A percentile compares a stretch with the other conserved stretches of the same genome.
Evolutionary conservation across 1,140 invertebrate species (phyloP).

Genomic region (Psilanteris sp.): DNA sequence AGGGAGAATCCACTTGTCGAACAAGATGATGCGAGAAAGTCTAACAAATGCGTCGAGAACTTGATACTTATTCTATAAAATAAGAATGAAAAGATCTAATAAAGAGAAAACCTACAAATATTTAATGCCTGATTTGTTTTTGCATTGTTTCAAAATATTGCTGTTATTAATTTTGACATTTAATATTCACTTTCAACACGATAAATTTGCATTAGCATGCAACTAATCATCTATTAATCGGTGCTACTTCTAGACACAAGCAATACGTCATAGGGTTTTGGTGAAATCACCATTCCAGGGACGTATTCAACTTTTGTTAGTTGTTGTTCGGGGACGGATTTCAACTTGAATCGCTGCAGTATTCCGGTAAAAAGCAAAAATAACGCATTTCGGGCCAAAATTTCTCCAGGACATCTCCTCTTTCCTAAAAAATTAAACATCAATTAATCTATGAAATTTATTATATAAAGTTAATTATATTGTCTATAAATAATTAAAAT

Average conservation of each 20-base stretch:
- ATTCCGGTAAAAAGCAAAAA: conserved; percentile 87
- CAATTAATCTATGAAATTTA: too few species aligned
- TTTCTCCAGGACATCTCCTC: conserved; percentile 88
- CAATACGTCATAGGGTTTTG: conserved; percentile 72
- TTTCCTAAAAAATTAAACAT: conserved; percentile 81
- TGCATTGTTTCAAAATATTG: background rate
- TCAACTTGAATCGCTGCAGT: conserved; percentile 80
- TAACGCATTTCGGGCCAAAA: conserved; percentile 85
- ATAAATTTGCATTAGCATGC: background rate
- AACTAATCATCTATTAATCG: conserved; percentile 5
- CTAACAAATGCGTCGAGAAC: conserved; percentile 61
- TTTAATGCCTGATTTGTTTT: conserved; percentile 16
- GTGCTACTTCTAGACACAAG: conserved; percentile 59
- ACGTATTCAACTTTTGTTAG: conserved; percentile 62
- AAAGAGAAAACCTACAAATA: conserved; percentile 38
- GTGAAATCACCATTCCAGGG: conserved; percentile 69
- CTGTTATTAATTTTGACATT: conserved; percentile 15
- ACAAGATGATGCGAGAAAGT: conserved; percentile 60
- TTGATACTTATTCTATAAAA: conserved; percentile 42
- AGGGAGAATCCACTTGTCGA: conserved; percentile 60
- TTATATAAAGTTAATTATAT: too few species aligned
- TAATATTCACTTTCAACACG: conserved; percentile 7
- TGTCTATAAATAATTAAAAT: too few species aligned
- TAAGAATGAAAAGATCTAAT: conserved; percentile 22
- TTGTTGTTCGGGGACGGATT: conserved; percentile 70